Percentiles rank a stretch among this genome's conserved stretches.
These are phyloP conservation scores for Drosophila nikananu DNA, from an alignment of 1,140 invertebrate genomes.

Conservation along the genomic window DNA sequence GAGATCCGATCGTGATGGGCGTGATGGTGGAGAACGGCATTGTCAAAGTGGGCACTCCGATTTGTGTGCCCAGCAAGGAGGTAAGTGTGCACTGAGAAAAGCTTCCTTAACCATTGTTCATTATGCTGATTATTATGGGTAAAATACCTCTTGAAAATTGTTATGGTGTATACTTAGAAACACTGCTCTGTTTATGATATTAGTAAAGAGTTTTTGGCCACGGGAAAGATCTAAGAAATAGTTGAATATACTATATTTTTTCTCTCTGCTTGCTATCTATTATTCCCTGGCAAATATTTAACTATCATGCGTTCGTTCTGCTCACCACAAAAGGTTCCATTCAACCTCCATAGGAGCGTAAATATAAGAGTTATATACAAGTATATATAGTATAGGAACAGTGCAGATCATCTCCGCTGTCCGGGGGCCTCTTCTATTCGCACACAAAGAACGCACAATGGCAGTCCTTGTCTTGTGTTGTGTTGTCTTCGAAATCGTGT, in stretches of 20 bases:
- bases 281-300: slow-evolving; percentile 59
- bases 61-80: slow-evolving; percentile 98
- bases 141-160: background rate
- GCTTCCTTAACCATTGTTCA: background rate
- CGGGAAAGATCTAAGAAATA: background rate
- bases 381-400: slow-evolving; percentile 12
- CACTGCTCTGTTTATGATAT: no score
- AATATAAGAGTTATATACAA: background rate
- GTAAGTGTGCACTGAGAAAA: slow-evolving; percentile 86
- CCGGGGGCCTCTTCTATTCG: slow-evolving; percentile 41
- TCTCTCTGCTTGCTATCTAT: slow-evolving; percentile 14
- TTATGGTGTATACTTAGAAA: background rate
- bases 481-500: slow-evolving; percentile 66
- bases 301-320: slow-evolving; percentile 42
- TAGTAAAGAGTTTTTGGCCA: background rate
- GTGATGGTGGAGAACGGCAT: slow-evolving; percentile 98
- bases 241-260: background rate
- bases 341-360: slow-evolving; percentile 44
- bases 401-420: slow-evolving; percentile 34
- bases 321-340: slow-evolving; percentile 55
- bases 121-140: background rate
- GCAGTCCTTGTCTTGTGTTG: slow-evolving; percentile 67
- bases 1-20: slow-evolving; percentile 98
- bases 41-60: slow-evolving; percentile 97
- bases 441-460: slow-evolving; percentile 55